Percentiles rank a stretch among this genome's conserved stretches.
phyloP scores from a whole-genome alignment of 2,888 invertebrate species.

The Caradrina clavipalpis region DNA sequence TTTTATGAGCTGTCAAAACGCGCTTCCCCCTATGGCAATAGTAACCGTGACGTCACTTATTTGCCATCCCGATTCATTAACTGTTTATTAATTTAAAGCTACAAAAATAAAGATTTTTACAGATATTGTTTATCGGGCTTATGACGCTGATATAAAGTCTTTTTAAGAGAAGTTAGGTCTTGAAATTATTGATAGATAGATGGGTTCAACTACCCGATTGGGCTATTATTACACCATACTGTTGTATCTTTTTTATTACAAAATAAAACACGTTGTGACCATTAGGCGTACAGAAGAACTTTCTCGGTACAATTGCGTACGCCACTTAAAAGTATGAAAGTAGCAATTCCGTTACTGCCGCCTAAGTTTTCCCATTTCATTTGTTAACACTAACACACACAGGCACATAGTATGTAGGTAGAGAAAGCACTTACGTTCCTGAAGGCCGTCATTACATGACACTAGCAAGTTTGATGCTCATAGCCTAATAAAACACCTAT shows the following conservation, averaged over 20 bases:
- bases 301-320: neutral
- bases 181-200: too few species aligned
- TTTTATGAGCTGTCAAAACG: too few species aligned
- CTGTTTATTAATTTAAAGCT: too few species aligned
- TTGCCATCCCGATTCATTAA: too few species aligned
- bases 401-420: neutral
- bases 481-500: slow-evolving; percentile 63
- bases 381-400: slow-evolving; percentile 12
- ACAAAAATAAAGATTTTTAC: too few species aligned
- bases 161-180: too few species aligned
- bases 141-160: too few species aligned
- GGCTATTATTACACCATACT: neutral
- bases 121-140: too few species aligned
- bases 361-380: slow-evolving; percentile 32
- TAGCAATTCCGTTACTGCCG: slow-evolving; percentile 4
- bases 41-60: too few species aligned
- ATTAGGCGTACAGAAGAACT: neutral
- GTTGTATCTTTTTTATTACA: neutral
- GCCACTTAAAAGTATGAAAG: neutral
- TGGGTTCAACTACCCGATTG: too few species aligned
- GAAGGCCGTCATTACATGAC: slow-evolving; percentile 57
- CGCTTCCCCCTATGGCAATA: too few species aligned
- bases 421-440: slow-evolving; percentile 21
- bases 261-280: neutral
- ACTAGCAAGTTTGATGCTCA: slow-evolving; percentile 57